Percentiles rank a stretch among this genome's conserved stretches.
These are phyloP conservation scores for Caenorhabditis afra DNA, from an alignment of 2,888 invertebrate genomes.

Conservation along the genomic window DNA sequence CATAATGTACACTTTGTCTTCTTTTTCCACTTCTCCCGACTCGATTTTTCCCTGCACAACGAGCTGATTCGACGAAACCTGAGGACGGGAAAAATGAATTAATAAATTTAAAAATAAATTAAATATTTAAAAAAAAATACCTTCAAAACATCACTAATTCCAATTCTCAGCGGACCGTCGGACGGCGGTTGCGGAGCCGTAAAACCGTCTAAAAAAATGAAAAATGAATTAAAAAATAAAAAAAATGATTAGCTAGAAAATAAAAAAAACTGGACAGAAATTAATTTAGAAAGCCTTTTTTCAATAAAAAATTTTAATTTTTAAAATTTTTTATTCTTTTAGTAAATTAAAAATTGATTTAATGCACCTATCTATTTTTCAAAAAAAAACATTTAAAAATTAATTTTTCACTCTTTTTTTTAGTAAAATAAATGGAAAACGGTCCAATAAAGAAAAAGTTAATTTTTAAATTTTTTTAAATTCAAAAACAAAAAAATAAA, in stretches of 20 bases:
- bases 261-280: too few relatives aligned
- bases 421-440: too few relatives aligned
- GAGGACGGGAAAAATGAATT: neutral
- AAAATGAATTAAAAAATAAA: conserved; percentile 5
- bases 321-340: neutral
- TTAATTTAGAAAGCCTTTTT: too few relatives aligned
- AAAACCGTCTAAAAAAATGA: conserved; percentile 48
- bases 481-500: neutral
- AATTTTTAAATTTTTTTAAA: neutral
- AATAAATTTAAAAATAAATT: conserved; percentile 40
- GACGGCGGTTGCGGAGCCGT: conserved; percentile 81
- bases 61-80: conserved; percentile 81
- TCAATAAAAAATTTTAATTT: neutral
- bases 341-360: neutral
- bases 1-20: conserved; percentile 89
- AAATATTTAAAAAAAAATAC: conserved; percentile 10
- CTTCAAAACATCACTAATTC: conserved; percentile 95
- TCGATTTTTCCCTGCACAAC: conserved; percentile 93
- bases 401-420: neutral
- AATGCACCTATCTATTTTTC: too few relatives aligned
- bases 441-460: neutral
- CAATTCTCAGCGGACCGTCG: conserved; percentile 91
- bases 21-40: conserved; percentile 90
- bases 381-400: neutral
- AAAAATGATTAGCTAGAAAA: too few relatives aligned